Percentiles rank a stretch among this genome's conserved stretches.
Evolutionary conservation across 2,888 invertebrate genomes (phyloP).

Genomic region (Cantharis nigra): DNA sequence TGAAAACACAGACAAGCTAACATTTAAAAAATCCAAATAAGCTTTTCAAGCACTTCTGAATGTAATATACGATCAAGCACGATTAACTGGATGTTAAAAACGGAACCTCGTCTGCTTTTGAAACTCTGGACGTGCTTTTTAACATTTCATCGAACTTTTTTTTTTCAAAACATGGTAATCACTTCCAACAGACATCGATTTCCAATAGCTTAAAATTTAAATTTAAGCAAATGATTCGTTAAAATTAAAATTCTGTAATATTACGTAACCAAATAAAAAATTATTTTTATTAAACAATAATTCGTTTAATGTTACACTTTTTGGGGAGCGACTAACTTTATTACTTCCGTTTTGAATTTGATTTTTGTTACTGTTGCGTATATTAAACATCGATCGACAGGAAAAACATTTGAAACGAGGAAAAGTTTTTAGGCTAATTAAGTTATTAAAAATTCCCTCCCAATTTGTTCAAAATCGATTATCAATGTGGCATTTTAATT

Average conservation of each 20-base stretch:
- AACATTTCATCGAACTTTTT: neutral
- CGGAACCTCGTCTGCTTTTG: neutral
- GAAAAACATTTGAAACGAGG: neutral
- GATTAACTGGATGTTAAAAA: neutral
- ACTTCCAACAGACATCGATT: too few species aligned
- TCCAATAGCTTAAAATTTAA: neutral
- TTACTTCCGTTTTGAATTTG: neutral
- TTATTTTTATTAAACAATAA: neutral
- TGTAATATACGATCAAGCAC: neutral
- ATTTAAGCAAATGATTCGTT: neutral
- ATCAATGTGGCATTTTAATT: neutral
- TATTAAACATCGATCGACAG: neutral
- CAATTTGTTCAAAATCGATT: neutral
- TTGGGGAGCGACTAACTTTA: neutral
- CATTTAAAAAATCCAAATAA: neutral
- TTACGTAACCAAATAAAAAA: neutral
- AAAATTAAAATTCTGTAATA: neutral
- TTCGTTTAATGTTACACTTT: neutral
- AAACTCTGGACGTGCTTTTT: neutral
- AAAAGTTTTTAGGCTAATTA: neutral
- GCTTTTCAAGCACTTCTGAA: neutral
- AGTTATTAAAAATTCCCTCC: neutral
- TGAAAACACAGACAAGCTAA: neutral
- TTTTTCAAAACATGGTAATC: too few species aligned
- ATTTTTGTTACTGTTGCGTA: neutral